Conservation (phyloP, 2,797 vertebrate genomes). For the Aplochiton taeniatus region DNA sequence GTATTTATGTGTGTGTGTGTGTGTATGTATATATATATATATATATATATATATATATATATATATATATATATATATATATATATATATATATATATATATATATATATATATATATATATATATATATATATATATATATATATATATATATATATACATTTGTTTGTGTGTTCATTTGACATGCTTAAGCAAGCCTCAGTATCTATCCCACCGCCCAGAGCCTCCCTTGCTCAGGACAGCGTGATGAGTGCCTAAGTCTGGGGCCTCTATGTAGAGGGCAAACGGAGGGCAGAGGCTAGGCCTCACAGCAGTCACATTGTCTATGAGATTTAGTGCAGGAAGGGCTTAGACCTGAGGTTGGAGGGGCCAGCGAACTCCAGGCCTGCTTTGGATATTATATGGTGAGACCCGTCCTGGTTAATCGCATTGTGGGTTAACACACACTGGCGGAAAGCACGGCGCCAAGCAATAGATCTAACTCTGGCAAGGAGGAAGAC, state of each 20-base stretch:
- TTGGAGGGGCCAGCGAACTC: neutral
- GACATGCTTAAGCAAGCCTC: constrained; percentile 65
- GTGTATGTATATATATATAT: too few species aligned
- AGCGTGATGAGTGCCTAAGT: too few species aligned
- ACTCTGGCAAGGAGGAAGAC: constrained; percentile 27
- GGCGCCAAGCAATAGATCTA: constrained; percentile 33
- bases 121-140: too few species aligned
- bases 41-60: too few species aligned
- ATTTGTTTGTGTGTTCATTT: constrained; percentile 61
- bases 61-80: too few species aligned
- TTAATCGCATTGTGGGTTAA: constrained; percentile 56
- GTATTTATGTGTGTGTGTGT: too few species aligned
- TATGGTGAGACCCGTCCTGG: constrained; percentile 40
- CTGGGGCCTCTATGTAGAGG: too few species aligned
- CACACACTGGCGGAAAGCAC: constrained; percentile 30
- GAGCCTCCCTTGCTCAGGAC: constrained; percentile 29
- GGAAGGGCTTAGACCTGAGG: too few species aligned
- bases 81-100: too few species aligned
- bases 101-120: too few species aligned
- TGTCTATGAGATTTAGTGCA: too few species aligned
- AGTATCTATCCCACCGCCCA: constrained; percentile 31
- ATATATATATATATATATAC: constrained; percentile 61
- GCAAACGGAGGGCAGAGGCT: neutral
- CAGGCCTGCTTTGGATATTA: neutral
- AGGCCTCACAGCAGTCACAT: neutral